phyloP scores from a whole-genome alignment of 2,888 invertebrate genomes.

The Tinea trinotella region DNA sequence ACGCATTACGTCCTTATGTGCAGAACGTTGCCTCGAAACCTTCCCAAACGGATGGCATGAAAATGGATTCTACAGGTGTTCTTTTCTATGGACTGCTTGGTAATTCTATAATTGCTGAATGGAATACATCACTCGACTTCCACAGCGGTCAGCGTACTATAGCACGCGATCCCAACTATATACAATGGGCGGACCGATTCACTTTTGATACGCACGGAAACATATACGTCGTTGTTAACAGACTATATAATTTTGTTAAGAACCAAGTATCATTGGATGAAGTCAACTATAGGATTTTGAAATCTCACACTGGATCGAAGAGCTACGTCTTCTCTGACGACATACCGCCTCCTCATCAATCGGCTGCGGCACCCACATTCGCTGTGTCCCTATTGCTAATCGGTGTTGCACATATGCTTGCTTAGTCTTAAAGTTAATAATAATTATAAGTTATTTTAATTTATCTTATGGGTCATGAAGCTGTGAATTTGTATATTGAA shows the following conservation, averaged over 20 bases:
- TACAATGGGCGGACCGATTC: conserved; percentile 83
- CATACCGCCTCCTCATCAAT: conserved; percentile 33
- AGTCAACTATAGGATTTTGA: conserved; percentile 78
- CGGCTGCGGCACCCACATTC: conserved; percentile 40
- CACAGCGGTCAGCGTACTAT: conserved; percentile 75
- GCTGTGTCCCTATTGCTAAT: conserved; percentile 42
- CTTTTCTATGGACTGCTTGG: conserved; percentile 80
- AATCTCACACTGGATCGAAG: conserved; percentile 72
- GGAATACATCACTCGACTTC: conserved; percentile 76
- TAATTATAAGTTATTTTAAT: background rate
- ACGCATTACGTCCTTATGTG: conserved; percentile 59
- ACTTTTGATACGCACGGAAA: conserved; percentile 77
- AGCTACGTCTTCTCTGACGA: conserved; percentile 75
- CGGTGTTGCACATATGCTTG: conserved; percentile 49
- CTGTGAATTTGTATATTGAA: conserved; percentile 26
- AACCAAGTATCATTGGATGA: conserved; percentile 70
- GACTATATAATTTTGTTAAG: conserved; percentile 76
- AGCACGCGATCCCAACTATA: conserved; percentile 75
- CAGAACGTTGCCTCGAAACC: conserved; percentile 74
- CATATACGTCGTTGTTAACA: conserved; percentile 78
- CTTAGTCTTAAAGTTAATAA: conserved; percentile 35
- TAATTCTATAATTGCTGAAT: conserved; percentile 78
- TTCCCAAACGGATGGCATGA: conserved; percentile 82
- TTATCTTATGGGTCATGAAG: background rate
- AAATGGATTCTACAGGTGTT: conserved; percentile 78